Conservation (phyloP, 2,888 invertebrate genomes). For the Cryptosula pallasiana region DNA sequence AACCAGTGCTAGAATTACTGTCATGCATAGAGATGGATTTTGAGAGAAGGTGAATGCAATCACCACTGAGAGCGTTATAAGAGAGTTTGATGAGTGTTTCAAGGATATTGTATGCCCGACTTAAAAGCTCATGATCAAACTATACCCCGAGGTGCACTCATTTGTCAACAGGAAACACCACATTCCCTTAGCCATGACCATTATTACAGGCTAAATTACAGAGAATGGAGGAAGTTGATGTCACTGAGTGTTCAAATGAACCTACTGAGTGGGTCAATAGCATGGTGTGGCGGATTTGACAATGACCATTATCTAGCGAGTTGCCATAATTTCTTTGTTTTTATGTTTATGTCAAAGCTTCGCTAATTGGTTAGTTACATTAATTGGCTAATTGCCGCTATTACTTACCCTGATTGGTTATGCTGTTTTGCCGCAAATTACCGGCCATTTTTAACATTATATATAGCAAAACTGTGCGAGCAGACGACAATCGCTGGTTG, state of each 20-base stretch:
- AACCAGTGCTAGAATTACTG: not conserved
- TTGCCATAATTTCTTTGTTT: no score
- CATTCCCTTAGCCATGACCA: not conserved
- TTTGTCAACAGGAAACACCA: not conserved
- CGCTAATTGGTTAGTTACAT: no score
- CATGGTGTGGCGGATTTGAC: no score
- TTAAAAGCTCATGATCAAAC: not conserved
- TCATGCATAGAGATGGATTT: slow-evolving; percentile 3
- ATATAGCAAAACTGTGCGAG: no score
- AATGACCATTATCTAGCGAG: no score
- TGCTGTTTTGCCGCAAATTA: no score
- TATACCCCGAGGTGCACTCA: not conserved
- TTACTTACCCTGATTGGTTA: no score
- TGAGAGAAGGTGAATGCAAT: not conserved
- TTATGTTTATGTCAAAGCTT: no score
- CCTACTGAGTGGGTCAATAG: slow-evolving; percentile 19
- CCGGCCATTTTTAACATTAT: no score
- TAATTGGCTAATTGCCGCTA: no score
- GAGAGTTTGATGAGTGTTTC: slow-evolving; percentile 7
- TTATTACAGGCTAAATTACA: not conserved
- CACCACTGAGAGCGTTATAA: not conserved
- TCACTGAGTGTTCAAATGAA: not conserved
- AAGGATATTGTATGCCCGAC: not conserved
- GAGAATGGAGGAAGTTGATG: not conserved
- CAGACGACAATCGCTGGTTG: no score